Conservation (phyloP, 2,113 vertebrate genomes). For the Daubentonia madagascariensis region DNA sequence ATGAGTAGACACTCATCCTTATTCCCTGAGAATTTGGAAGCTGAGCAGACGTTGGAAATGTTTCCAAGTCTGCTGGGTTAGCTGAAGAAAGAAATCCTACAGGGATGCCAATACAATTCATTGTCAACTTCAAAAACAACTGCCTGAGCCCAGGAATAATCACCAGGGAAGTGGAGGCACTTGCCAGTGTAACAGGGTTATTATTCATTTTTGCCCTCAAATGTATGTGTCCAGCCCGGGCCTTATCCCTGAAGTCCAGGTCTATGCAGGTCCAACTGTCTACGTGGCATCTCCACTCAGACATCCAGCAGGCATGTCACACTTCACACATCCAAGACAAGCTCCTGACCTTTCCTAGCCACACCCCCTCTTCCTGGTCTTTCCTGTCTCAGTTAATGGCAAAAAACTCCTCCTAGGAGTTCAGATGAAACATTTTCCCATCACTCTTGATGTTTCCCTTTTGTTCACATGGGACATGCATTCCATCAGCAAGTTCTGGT, state of each 20-base stretch:
- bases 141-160: neutral
- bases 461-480: neutral
- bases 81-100: neutral
- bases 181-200: neutral
- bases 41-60: neutral
- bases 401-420: neutral
- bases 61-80: neutral
- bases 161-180: neutral
- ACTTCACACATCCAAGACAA: neutral
- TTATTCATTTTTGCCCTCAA: neutral
- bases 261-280: neutral
- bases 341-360: neutral
- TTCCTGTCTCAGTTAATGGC: neutral
- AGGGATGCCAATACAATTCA: neutral
- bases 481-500: neutral
- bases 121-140: neutral
- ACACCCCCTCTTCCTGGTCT: neutral
- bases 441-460: neutral
- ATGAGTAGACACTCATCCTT: neutral
- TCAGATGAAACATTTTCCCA: neutral
- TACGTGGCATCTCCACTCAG: neutral
- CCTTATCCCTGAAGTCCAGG: neutral
- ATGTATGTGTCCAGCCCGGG: neutral
- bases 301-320: no score
- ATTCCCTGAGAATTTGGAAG: neutral